phyloP scores from a whole-genome alignment of 2,888 invertebrate genomes.

The Eledona agricola region DNA sequence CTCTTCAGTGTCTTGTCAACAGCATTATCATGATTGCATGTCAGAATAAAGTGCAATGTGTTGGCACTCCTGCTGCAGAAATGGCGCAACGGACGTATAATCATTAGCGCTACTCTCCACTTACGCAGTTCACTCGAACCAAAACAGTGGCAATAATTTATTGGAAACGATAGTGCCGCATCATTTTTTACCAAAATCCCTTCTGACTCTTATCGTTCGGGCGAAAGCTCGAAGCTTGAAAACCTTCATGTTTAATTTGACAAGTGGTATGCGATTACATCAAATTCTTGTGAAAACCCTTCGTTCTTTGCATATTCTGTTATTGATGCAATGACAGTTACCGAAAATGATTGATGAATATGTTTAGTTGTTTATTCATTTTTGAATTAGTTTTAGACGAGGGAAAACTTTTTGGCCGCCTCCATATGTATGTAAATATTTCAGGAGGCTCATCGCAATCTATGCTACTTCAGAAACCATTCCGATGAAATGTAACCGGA shows the following conservation, averaged over 20 bases:
- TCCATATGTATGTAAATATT: conserved; percentile 25
- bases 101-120: no score
- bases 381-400: no score
- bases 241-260: conserved; percentile 9
- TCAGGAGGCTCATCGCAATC: conserved; percentile 23
- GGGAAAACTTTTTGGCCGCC: conserved; percentile 14
- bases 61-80: background rate
- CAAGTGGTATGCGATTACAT: conserved; percentile 8
- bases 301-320: no score
- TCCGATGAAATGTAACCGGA: conserved; percentile 24
- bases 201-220: conserved; percentile 1
- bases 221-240: background rate
- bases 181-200: conserved; percentile 1
- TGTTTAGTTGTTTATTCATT: no score
- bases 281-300: no score
- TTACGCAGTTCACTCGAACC: no score
- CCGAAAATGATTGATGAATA: no score
- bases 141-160: no score
- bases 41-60: background rate
- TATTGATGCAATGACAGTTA: no score
- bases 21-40: conserved; percentile 18
- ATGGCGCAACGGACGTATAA: no score
- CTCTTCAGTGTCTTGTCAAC: conserved; percentile 11
- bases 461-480: conserved; percentile 20
- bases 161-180: background rate